Percentiles rank a stretch among this genome's conserved stretches.
Conservation (phyloP, 2,888 invertebrate genomes). For the Agonopterix alstromeriana region DNA sequence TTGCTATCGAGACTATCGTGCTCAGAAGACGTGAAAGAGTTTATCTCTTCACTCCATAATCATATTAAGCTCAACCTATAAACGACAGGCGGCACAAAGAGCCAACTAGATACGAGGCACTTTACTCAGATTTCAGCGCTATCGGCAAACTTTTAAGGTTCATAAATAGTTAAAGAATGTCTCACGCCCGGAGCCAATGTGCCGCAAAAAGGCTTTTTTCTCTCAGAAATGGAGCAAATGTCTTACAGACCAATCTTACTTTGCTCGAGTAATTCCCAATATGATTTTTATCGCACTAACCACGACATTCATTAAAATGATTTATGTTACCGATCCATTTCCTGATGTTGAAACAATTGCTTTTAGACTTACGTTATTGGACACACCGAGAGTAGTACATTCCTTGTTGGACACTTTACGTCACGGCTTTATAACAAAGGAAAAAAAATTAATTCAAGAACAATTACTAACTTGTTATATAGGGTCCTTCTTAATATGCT, state of each 20-base stretch:
- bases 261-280: background rate
- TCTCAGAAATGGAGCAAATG: background rate
- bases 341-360: background rate
- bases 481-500: no score
- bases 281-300: background rate
- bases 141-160: slow-evolving; percentile 20
- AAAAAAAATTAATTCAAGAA: no score
- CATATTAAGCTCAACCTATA: slow-evolving; percentile 26
- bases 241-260: background rate
- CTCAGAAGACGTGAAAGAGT: slow-evolving; percentile 7
- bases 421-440: no score
- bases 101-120: slow-evolving; percentile 19
- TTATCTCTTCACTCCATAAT: slow-evolving; percentile 27
- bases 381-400: no score
- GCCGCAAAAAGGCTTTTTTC: background rate
- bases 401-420: no score
- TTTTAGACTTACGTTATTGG: background rate
- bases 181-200: slow-evolving; percentile 10
- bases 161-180: slow-evolving; percentile 47
- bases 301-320: background rate
- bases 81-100: slow-evolving; percentile 20
- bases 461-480: no score
- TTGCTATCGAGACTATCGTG: no score
- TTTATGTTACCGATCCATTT: background rate
- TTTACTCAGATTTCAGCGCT: slow-evolving; percentile 22